A percentile compares a stretch with the other conserved stretches of the same genome.
These are phyloP conservation scores for Antechinus flavipes DNA, from an alignment of 2,113 vertebrate genomes.

Conservation along the genomic window DNA sequence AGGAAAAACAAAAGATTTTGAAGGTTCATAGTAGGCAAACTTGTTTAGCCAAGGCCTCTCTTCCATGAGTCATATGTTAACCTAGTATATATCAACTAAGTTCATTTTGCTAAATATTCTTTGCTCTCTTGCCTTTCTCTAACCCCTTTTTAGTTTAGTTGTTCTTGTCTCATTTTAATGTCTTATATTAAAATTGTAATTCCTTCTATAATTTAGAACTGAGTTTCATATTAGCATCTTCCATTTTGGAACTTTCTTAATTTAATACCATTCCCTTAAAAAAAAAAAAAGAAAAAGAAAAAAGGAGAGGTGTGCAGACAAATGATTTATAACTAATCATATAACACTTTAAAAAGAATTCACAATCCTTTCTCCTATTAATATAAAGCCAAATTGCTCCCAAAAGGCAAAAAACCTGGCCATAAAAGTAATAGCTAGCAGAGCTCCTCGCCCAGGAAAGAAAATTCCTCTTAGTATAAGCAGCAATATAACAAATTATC, in stretches of 20 bases:
- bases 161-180: slow-evolving; percentile 43
- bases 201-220: slow-evolving; percentile 3
- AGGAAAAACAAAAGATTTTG: background rate
- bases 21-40: background rate
- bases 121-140: slow-evolving; percentile 10
- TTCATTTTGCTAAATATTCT: slow-evolving; percentile 31
- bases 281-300: background rate
- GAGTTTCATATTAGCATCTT: background rate
- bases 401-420: background rate
- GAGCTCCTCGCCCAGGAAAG: background rate
- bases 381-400: background rate
- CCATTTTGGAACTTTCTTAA: slow-evolving; percentile 42
- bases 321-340: slow-evolving; percentile 19
- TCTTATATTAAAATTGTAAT: slow-evolving; percentile 5
- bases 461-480: background rate
- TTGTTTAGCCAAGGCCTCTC: background rate
- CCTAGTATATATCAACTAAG: background rate
- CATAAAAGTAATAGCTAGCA: background rate
- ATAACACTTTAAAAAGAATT: slow-evolving; percentile 35
- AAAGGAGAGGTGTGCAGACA: background rate
- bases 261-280: slow-evolving; percentile 14
- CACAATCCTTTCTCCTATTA: slow-evolving; percentile 17
- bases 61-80: background rate
- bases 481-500: background rate
- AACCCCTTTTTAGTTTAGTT: background rate